phyloP scores from a whole-genome alignment of 2,888 invertebrate genomes.

The Seira ritae region DNA sequence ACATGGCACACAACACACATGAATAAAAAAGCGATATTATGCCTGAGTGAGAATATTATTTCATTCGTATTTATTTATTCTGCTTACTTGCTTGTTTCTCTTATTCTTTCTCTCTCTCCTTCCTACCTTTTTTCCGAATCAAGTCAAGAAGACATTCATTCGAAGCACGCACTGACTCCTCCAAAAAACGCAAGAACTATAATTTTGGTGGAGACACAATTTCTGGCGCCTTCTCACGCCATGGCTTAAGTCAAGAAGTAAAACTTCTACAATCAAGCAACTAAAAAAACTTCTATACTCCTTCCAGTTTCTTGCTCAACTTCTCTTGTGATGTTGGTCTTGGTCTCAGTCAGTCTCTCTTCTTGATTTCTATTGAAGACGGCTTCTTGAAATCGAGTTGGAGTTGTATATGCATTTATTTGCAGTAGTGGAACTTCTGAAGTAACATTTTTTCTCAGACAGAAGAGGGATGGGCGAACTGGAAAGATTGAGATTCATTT shows the following conservation, averaged over 20 bases:
- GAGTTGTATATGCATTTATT: no score
- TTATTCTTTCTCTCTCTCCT: not conserved
- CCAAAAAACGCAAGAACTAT: constrained; percentile 71
- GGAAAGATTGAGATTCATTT: no score
- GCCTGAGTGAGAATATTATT: constrained; percentile 1
- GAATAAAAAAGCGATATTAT: not conserved
- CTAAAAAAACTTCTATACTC: no score
- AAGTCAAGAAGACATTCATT: constrained; percentile 69
- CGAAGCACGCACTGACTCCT: constrained; percentile 73
- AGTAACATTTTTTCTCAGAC: not conserved
- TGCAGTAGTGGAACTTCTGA: not conserved
- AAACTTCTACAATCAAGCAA: no score
- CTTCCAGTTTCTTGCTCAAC: no score
- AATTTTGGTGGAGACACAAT: constrained; percentile 74
- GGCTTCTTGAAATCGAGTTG: constrained; percentile 20
- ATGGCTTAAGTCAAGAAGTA: constrained; percentile 35
- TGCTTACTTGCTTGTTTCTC: no score
- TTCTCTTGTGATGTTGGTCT: no score
- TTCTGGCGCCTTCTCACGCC: constrained; percentile 74
- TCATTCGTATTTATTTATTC: no score
- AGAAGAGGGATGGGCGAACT: not conserved
- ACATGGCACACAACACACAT: not conserved
- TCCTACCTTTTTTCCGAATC: constrained; percentile 22
- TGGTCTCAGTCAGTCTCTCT: no score
- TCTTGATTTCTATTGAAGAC: no score